phyloP scores from a whole-genome alignment of 1,140 invertebrate species.

The Drosophila pallidifrons region DNA sequence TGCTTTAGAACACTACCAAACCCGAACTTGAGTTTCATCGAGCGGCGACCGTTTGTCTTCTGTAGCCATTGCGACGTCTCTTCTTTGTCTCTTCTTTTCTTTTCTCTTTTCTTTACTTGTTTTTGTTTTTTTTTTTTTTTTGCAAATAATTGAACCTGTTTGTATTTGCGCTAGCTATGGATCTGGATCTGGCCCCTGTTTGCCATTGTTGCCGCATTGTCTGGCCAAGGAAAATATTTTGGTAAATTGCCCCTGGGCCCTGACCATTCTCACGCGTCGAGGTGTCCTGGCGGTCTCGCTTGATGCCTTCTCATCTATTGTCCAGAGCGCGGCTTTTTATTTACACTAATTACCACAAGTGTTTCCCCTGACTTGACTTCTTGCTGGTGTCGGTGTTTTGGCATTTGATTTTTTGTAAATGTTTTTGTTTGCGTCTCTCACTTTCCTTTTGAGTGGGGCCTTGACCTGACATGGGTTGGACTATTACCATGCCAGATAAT shows the following conservation, averaged over 20 bases:
- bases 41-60: slow-evolving; percentile 58
- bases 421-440: slow-evolving; percentile 25
- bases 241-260: slow-evolving; percentile 61
- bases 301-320: slow-evolving; percentile 50
- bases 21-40: slow-evolving; percentile 21
- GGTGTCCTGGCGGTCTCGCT: slow-evolving; percentile 54
- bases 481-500: slow-evolving; percentile 59
- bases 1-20: slow-evolving; percentile 20
- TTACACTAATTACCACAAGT: slow-evolving; percentile 84
- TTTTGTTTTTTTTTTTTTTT: slow-evolving; percentile 61
- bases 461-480: slow-evolving; percentile 37
- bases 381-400: slow-evolving; percentile 75
- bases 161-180: slow-evolving; percentile 43
- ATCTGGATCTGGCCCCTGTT: slow-evolving; percentile 4
- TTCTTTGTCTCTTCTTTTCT: neutral
- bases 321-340: slow-evolving; percentile 43
- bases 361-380: slow-evolving; percentile 60
- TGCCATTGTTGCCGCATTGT: slow-evolving; percentile 65
- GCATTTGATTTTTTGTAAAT: slow-evolving; percentile 64
- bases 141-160: slow-evolving; percentile 79
- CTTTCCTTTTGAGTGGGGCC: slow-evolving; percentile 66
- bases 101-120: slow-evolving; percentile 6
- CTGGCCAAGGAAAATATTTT: slow-evolving; percentile 71
- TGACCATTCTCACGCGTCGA: slow-evolving; percentile 59
- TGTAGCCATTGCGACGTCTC: slow-evolving; percentile 38